Percentiles rank a stretch among this genome's conserved stretches.
Conservation (phyloP, 2,797 vertebrate genomes). For the Amazona ochrocephala region DNA sequence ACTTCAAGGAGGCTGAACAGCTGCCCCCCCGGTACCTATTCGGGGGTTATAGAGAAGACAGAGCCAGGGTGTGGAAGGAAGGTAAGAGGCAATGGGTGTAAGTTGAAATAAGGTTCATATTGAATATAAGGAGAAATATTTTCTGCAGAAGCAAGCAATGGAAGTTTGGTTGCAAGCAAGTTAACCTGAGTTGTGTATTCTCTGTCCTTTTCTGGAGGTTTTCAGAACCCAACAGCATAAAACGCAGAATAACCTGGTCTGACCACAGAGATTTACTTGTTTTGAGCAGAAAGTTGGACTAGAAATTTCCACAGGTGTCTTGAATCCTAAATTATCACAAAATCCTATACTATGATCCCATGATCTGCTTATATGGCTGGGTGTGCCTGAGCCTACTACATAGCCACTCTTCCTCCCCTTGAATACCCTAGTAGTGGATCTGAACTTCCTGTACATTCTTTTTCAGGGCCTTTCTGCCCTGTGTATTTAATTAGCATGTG, state of each 20-base stretch:
- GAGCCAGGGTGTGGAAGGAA: neutral
- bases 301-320: neutral
- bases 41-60: neutral
- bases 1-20: neutral
- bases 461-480: neutral
- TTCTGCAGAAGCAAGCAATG: neutral
- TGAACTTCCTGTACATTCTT: neutral
- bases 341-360: neutral
- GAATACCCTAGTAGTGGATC: neutral
- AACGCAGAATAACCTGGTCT: neutral
- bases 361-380: neutral
- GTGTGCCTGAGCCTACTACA: neutral
- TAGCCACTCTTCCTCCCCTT: neutral
- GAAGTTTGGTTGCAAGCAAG: neutral
- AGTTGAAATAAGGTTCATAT: neutral
- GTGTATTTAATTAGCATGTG: neutral
- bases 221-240: neutral
- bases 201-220: neutral
- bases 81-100: neutral
- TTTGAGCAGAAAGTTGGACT: neutral
- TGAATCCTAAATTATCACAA: neutral
- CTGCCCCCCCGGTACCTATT: accelerated
- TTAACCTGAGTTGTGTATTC: neutral
- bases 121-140: neutral
- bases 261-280: neutral